phyloP scores from a whole-genome alignment of 1,140 invertebrate genomes.

The Lepidurus arcticus region DNA sequence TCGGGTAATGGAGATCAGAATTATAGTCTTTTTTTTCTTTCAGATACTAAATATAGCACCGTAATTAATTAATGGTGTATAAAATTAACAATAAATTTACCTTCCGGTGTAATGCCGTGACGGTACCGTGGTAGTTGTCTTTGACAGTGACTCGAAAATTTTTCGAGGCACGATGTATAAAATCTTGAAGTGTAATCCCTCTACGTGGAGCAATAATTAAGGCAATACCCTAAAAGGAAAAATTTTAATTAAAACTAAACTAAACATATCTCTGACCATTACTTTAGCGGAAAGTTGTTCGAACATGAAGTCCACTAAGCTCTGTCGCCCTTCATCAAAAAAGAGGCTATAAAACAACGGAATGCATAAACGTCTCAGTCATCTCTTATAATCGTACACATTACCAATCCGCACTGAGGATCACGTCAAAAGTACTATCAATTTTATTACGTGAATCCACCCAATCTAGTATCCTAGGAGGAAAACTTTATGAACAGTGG shows the following conservation, averaged over 20 bases:
- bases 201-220: constrained; percentile 70
- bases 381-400: not conserved
- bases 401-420: constrained; percentile 68
- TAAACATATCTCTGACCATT: not conserved
- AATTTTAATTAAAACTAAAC: constrained; percentile 25
- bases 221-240: constrained; percentile 52
- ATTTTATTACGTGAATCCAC: constrained; percentile 39
- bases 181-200: constrained; percentile 63
- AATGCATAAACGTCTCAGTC: not conserved
- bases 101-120: constrained; percentile 26
- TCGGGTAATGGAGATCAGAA: constrained; percentile 28
- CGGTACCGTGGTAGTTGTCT: constrained; percentile 23
- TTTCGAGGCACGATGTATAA: constrained; percentile 47
- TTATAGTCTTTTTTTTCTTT: constrained; percentile 13
- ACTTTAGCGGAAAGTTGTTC: constrained; percentile 54
- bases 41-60: not conserved
- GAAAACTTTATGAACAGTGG: constrained; percentile 29
- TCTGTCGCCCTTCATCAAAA: constrained; percentile 68
- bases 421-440: constrained; percentile 55
- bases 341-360: constrained; percentile 51
- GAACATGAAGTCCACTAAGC: constrained; percentile 64
- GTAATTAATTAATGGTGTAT: not conserved
- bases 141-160: constrained; percentile 28
- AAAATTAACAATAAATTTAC: constrained; percentile 8
- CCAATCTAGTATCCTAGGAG: constrained; percentile 42